These are phyloP conservation scores for Mola mola DNA, from an alignment of 2,113 vertebrate species.

Conservation along the genomic window DNA sequence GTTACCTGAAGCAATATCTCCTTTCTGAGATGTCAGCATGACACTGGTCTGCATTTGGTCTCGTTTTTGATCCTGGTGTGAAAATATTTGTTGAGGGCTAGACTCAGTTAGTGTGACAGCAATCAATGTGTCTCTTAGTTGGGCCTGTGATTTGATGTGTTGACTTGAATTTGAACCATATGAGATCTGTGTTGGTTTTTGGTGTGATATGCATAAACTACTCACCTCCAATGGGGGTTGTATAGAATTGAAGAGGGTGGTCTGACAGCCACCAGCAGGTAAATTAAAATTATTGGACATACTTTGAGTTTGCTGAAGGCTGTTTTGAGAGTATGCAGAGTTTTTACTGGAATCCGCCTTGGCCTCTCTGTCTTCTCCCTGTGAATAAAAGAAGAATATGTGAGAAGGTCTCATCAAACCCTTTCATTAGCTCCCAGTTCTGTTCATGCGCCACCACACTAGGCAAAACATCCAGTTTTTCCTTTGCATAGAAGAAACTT, in stretches of 20 bases:
- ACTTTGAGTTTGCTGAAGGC: constrained; percentile 13
- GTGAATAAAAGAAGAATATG: constrained; percentile 55
- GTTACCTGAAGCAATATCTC: too few relatives aligned
- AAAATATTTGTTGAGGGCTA: constrained; percentile 1
- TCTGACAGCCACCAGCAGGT: constrained; percentile 5
- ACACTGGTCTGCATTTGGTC: not conserved
- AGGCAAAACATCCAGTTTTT: too few relatives aligned
- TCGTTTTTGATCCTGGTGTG: constrained; percentile 18
- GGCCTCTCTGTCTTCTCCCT: constrained; percentile 48
- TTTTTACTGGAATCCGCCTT: constrained; percentile 29
- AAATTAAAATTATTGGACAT: not conserved
- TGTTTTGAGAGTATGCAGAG: constrained; percentile 18
- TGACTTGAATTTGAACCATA: not conserved
- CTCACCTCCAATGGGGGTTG: constrained; percentile 26
- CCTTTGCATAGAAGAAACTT: too few relatives aligned
- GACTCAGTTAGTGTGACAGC: not conserved
- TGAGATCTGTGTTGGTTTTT: constrained; percentile 16
- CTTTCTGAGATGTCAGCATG: not conserved
- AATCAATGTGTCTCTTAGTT: not conserved
- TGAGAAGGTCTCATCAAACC: not conserved
- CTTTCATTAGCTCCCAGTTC: not conserved
- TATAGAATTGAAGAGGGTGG: not conserved
- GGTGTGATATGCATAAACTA: constrained; percentile 22
- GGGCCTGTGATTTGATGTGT: not conserved
- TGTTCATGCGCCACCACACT: not conserved